Evolutionary conservation across 2,113 vertebrate genomes (phyloP), one percentile per base, ranked within the genome.

Genomic region (Corvus moneduloides): DNA sequence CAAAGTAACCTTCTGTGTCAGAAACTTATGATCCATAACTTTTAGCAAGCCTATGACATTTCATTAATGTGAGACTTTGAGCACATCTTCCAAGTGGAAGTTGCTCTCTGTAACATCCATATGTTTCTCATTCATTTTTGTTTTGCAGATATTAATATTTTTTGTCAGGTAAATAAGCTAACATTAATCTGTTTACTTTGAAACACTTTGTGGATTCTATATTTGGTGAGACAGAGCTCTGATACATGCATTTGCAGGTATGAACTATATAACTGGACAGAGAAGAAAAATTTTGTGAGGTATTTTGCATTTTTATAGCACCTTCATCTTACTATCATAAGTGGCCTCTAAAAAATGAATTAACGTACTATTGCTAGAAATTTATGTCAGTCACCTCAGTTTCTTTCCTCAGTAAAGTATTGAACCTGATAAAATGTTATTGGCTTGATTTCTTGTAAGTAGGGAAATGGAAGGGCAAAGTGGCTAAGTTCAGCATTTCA

Each of bases 1-100:
- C 43, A 74, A 91, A 90, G 67, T 93, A 89, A 87, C 55, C 73
- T 89, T 93, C 79, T 39, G n/a, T 93, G 73, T 84, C 79, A 96
- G 90, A 72, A 93, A 94, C 56, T 93, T 75, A 63, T 46, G 13
- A 66, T 72, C 35, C 82, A 27, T 61, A 89, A 84, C 76, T 89
- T 88, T 78, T 41, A 81, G 61, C 90, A 95, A 89, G 20, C 19
- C 26, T 78, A 8, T 72, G 90, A 81, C 18, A 68, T 92, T 81
- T 94, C 37, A 78, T 81, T 86, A 72, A 3, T 17, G 19, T 77
- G 39, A 68, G 56, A 64, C 16, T 87, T 80, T 33, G 26, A 94
- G 26, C 28, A 84, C 10, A 15, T 51, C 28, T 90, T 95, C 41
- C 52, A 78, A 77, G 78, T 37, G 37, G 55, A 85, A 91, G 39